Evolutionary conservation across 2,797 vertebrate species (phyloP), one percentile per base, ranked within the genome.

Genomic region (Clarias platycephalus): DNA sequence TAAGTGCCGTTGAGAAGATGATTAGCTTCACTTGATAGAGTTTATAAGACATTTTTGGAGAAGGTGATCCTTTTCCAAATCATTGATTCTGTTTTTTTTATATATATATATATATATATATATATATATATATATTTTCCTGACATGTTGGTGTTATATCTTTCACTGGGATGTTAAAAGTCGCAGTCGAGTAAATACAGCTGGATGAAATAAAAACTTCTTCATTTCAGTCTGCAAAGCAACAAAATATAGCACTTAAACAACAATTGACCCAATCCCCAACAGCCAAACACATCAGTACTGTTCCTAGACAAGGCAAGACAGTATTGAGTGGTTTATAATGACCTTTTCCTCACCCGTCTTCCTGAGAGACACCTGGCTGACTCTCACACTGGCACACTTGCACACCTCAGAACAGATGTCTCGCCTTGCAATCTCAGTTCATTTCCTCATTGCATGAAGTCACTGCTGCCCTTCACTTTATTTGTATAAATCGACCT

Each of bases 401-500:
- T 86, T 92, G 93, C 92, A 92, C 83, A 49, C 87, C 28, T 88
- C 86, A 16, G 78, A 87, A 91, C 93, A 94, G 93, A 93, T 94
- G 93, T 93, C 91, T 87, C 86, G 88, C 80, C 37, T 89, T 86
- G 72, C 87, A 80, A 88, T 86, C 80, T 57, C 80, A 80, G 64
- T 75, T 76, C 80, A 63, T 86, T 88, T 93, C 92, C 93, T 90
- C 89, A 76, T 81, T 83, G 86, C 80, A 93, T 93, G 92, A 94
- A 92, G 90, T 94, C 92, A 94, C 78, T 72, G 28, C 88, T 92
- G 87, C 89, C 77, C 90, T 74, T 79, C 26, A 85, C 90, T 86
- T 90, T 84, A 87, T 88, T 90, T 87, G 88, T 90, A 92, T 89
- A 82, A 72, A 85, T 72, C 86, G 83, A 71, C 49, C 76, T 88